phyloP scores from a whole-genome alignment of 2,888 invertebrate species.

The Aradus depressus region DNA sequence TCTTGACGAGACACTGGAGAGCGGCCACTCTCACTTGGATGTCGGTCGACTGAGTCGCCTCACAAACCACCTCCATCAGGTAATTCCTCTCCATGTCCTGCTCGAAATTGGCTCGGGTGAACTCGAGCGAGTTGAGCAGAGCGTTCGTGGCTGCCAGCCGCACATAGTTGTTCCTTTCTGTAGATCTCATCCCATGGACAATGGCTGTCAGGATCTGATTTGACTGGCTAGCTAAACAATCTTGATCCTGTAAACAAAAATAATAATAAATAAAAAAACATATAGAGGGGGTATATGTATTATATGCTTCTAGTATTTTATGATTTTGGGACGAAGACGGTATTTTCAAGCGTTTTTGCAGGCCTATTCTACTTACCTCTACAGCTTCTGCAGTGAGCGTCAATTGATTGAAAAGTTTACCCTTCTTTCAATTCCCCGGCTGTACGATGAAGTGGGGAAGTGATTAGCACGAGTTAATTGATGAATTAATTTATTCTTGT shows the following conservation, averaged over 20 bases:
- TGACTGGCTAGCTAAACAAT: conserved; percentile 80
- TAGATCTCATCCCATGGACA: conserved; percentile 94
- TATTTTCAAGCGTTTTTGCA: too few species aligned
- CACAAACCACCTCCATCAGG: conserved; percentile 99
- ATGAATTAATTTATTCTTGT: too few species aligned
- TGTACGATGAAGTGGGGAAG: too few species aligned
- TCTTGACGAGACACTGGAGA: conserved; percentile 94
- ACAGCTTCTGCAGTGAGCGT: too few species aligned
- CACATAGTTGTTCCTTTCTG: conserved; percentile 87
- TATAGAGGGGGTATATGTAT: too few species aligned
- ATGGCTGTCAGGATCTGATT: conserved; percentile 97
- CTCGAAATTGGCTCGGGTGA: conserved; percentile 96
- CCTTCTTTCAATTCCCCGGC: too few species aligned
- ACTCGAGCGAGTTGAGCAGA: conserved; percentile 91
- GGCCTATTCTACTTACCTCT: too few species aligned
- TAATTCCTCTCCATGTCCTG: conserved; percentile 94
- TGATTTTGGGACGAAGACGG: too few species aligned
- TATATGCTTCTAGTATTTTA: too few species aligned
- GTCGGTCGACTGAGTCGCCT: conserved; percentile 89
- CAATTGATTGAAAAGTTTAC: too few species aligned
- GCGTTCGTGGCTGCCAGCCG: conserved; percentile 94
- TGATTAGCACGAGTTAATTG: too few species aligned
- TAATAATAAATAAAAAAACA: neutral
- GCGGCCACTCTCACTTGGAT: conserved; percentile 91
- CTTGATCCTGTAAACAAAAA: conserved; percentile 51